phyloP scores from a whole-genome alignment of 1,140 invertebrate species.

The Euura saliciscinereae region DNA sequence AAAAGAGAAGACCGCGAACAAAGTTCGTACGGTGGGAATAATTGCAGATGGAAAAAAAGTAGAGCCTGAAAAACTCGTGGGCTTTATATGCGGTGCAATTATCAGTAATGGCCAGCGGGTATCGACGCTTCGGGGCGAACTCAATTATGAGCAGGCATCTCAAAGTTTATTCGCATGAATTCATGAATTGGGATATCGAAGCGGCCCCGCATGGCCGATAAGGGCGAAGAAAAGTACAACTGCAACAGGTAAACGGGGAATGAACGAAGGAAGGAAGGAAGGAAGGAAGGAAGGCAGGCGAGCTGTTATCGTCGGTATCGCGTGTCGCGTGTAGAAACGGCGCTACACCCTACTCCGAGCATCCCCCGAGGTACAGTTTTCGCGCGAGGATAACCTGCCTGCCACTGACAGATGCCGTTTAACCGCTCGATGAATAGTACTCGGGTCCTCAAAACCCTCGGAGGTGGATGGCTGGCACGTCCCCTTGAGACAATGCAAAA shows the following conservation, averaged over 20 bases:
- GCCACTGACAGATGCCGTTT: conserved; percentile 29
- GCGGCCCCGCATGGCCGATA: neutral
- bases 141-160: no score
- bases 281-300: neutral
- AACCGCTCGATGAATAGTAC: conserved; percentile 12
- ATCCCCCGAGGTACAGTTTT: conserved; percentile 26
- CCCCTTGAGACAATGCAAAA: no score
- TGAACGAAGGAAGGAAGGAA: neutral
- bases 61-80: no score
- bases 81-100: no score
- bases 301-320: neutral
- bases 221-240: neutral
- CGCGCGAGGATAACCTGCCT: conserved; percentile 28
- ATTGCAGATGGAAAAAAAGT: no score
- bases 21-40: no score
- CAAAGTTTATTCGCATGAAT: neutral
- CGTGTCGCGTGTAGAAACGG: neutral
- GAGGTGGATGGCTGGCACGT: no score
- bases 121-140: no score
- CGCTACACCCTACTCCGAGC: neutral
- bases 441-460: neutral
- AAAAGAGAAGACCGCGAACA: no score
- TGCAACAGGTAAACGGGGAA: neutral
- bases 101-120: no score
- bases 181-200: neutral